Evolutionary conservation across 1,140 invertebrate species (phyloP).

Genomic region (Megalopta genalis): DNA sequence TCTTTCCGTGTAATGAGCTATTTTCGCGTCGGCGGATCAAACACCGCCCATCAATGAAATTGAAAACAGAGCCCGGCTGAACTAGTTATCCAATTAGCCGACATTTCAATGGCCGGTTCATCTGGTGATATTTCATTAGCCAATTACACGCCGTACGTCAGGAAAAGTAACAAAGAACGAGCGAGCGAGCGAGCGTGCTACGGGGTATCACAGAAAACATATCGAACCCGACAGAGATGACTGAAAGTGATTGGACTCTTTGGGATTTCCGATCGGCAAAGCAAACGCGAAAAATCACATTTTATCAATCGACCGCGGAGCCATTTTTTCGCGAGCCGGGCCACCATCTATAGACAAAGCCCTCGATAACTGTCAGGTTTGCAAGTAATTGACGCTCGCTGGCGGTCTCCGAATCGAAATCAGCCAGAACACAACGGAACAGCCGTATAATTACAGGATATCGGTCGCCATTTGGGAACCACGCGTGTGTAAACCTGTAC

Average conservation of each 20-base stretch:
- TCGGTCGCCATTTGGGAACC: background rate
- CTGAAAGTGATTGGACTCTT: no score
- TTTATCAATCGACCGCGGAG: no score
- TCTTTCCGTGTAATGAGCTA: conserved; percentile 12
- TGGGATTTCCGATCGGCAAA: no score
- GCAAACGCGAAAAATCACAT: no score
- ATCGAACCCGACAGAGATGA: no score
- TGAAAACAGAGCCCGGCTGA: conserved; percentile 23
- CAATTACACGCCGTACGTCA: no score
- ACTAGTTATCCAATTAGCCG: conserved; percentile 27
- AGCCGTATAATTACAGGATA: background rate
- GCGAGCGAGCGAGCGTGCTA: no score
- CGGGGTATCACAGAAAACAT: no score
- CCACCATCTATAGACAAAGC: background rate
- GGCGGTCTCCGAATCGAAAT: background rate
- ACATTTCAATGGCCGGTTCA: conserved; percentile 8
- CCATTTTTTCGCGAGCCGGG: background rate
- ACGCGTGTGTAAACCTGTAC: background rate
- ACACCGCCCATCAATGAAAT: conserved; percentile 22
- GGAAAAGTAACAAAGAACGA: no score
- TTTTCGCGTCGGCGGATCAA: conserved; percentile 21
- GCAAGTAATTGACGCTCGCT: background rate
- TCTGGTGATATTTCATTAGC: no score
- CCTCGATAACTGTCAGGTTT: background rate
- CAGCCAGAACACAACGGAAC: background rate